Percentiles rank a stretch among this genome's conserved stretches.
phyloP scores from a whole-genome alignment of 2,113 vertebrate genomes.

The Nymphicus hollandicus region DNA sequence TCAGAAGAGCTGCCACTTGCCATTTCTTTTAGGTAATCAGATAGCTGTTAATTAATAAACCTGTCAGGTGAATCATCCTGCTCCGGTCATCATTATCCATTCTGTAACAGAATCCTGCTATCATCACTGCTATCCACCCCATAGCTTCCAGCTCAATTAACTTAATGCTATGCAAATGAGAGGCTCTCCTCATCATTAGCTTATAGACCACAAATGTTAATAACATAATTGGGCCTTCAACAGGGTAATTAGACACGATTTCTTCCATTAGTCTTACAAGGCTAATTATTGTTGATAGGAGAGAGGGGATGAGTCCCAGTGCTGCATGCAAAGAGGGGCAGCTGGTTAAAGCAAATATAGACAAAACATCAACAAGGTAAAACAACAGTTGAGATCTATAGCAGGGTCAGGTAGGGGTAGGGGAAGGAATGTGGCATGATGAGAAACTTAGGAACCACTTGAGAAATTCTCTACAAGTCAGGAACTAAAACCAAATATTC shows the following conservation, averaged over 20 bases:
- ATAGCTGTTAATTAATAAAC: conserved; percentile 95
- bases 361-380: conserved; percentile 47
- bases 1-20: conserved; percentile 45
- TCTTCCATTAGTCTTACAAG: conserved; percentile 86
- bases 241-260: conserved; percentile 90
- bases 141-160: conserved; percentile 87
- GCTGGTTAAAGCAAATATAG: conserved; percentile 64
- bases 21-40: conserved; percentile 82
- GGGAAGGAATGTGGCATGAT: background rate
- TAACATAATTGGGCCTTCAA: conserved; percentile 93
- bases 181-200: conserved; percentile 87
- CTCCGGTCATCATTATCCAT: conserved; percentile 85
- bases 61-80: conserved; percentile 88
- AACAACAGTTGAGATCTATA: background rate
- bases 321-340: conserved; percentile 60
- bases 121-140: conserved; percentile 76
- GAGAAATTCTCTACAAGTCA: background rate
- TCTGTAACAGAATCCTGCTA: conserved; percentile 87
- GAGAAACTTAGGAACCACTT: background rate
- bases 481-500: background rate
- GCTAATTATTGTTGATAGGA: conserved; percentile 80
- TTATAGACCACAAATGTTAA: conserved; percentile 83
- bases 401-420: background rate
- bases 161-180: conserved; percentile 98
- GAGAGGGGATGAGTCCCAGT: conserved; percentile 66